A percentile compares a stretch with the other conserved stretches of the same genome.
These are phyloP conservation scores for Epinephelus coioides DNA, from an alignment of 2,797 vertebrate species.

Conservation along the genomic window DNA sequence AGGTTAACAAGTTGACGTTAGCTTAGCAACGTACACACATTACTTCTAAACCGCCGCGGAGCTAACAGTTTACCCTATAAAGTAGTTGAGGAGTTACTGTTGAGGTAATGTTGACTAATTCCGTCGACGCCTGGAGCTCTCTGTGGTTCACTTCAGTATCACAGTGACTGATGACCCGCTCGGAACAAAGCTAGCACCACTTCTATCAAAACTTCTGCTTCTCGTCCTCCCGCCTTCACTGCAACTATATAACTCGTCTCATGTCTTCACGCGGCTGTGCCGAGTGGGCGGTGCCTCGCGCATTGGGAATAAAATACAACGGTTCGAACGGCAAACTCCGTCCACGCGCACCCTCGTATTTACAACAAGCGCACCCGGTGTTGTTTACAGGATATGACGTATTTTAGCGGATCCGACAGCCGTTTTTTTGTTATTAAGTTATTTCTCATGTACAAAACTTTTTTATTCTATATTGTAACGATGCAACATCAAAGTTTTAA, in stretches of 20 bases:
- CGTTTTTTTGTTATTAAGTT: no score
- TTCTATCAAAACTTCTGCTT: slow-evolving; percentile 39
- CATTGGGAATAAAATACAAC: rapidly evolving
- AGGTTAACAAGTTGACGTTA: neutral
- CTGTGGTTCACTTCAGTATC: no score
- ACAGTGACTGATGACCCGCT: neutral
- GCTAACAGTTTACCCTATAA: rapidly evolving
- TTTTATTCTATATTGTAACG: no score
- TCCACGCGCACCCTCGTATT: rapidly evolving
- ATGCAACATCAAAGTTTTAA: no score
- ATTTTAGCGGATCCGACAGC: rapidly evolving
- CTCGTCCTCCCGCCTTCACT: slow-evolving; percentile 72
- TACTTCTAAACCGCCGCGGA: neutral
- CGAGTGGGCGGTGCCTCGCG: slow-evolving; percentile 47
- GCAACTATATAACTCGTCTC: rapidly evolving
- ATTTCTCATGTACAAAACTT: no score
- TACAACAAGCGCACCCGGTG: slow-evolving; percentile 12
- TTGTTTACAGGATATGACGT: slow-evolving; percentile 64
- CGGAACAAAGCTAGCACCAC: slow-evolving; percentile 2
- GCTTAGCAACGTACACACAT: slow-evolving; percentile 33
- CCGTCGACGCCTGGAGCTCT: no score
- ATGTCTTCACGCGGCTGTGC: rapidly evolving
- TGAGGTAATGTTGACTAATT: neutral
- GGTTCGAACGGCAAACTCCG: neutral
- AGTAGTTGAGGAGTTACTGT: neutral